Evolutionary conservation across 2,888 invertebrate species (phyloP).

Genomic region (Escarpia spicata): DNA sequence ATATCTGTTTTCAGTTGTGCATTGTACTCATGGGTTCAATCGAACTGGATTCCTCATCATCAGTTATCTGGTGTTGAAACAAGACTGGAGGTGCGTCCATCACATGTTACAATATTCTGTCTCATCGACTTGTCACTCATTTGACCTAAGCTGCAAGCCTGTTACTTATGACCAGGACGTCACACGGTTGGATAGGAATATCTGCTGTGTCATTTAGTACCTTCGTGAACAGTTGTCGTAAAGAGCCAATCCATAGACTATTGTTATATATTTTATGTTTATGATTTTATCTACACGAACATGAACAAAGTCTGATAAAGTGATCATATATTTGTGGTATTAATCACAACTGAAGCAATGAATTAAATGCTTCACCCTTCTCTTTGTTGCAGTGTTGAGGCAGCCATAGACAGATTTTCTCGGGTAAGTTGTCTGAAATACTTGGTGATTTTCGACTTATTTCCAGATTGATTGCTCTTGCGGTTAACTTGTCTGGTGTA

Average conservation of each 20-base stretch:
- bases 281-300: background rate
- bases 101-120: background rate
- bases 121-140: no score
- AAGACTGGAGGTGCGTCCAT: conserved; percentile 74
- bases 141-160: no score
- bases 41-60: conserved; percentile 94
- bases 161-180: no score
- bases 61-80: conserved; percentile 86
- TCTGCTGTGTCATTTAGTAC: no score
- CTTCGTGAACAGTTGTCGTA: no score
- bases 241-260: no score
- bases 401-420: conserved; percentile 67
- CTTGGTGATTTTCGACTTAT: background rate
- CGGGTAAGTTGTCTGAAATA: conserved; percentile 41
- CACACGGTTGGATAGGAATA: no score
- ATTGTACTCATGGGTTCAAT: conserved; percentile 99
- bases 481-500: background rate
- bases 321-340: background rate
- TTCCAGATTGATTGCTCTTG: background rate
- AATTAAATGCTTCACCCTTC: background rate
- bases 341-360: background rate
- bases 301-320: background rate
- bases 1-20: conserved; percentile 73
- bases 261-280: no score
- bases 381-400: conserved; percentile 74